Conservation (phyloP, 92 coral and sea anemone species). For the Metridium senile region DNA sequence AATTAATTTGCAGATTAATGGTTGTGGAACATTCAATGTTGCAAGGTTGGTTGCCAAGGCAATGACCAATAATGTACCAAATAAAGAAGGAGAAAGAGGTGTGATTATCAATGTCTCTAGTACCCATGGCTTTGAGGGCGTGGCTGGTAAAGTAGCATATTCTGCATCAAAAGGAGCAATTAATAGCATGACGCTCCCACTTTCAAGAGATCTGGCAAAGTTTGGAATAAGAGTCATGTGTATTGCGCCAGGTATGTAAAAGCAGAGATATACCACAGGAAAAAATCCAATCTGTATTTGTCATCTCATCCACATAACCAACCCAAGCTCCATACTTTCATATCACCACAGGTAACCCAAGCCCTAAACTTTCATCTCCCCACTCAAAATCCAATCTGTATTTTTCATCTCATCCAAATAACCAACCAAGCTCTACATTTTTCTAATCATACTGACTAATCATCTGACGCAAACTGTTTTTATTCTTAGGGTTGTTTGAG, state of each 20-base stretch:
- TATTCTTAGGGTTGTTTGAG: conserved; percentile 62
- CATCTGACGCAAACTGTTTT: no score
- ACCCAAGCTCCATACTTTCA: no score
- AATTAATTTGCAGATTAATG: conserved; percentile 54
- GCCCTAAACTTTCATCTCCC: no score
- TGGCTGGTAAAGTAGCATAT: conserved; percentile 76
- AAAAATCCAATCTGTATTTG: no score
- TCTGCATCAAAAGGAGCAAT: conserved; percentile 82
- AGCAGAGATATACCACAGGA: no score
- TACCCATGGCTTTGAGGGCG: conserved; percentile 78
- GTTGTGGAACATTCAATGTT: conserved; percentile 77
- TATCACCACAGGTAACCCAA: no score
- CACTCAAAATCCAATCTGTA: no score
- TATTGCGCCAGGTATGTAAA: conserved; percentile 81
- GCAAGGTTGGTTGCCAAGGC: conserved; percentile 66
- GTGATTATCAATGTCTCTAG: conserved; percentile 82
- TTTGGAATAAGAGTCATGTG: conserved; percentile 85
- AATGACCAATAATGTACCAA: conserved; percentile 72
- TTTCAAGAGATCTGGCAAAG: conserved; percentile 80
- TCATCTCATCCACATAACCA: no score
- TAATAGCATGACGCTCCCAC: conserved; percentile 76
- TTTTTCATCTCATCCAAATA: no score
- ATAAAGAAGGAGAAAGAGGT: conserved; percentile 78
- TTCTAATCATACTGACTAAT: no score
- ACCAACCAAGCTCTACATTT: no score